These are phyloP conservation scores for Polietes domitor DNA, from an alignment of 2,888 invertebrate genomes.

Conservation along the genomic window DNA sequence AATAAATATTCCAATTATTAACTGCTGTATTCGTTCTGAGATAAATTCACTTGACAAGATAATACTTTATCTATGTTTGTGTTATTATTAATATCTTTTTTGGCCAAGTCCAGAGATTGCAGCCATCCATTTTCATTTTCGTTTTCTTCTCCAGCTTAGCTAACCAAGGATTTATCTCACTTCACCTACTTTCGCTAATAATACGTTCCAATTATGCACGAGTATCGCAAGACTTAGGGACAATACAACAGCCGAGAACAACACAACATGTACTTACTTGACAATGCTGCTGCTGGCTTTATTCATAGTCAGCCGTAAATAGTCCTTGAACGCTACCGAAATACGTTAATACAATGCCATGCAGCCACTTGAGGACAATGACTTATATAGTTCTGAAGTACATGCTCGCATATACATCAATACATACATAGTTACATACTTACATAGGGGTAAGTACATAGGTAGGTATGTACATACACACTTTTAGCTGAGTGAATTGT, in stretches of 20 bases:
- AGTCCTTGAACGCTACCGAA: slow-evolving; percentile 36
- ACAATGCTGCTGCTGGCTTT: not conserved
- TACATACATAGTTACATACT: not conserved
- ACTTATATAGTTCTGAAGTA: slow-evolving; percentile 9
- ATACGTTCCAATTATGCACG: not conserved
- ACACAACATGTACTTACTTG: slow-evolving; percentile 3
- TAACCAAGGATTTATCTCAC: slow-evolving; percentile 4
- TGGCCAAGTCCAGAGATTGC: not conserved
- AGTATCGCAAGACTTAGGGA: not conserved
- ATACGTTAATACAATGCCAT: slow-evolving; percentile 13
- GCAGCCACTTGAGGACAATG: slow-evolving; percentile 18
- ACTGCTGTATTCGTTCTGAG: no score
- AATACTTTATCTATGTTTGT: not conserved
- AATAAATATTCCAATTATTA: no score
- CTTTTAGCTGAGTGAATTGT: not conserved
- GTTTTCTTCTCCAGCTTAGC: no score
- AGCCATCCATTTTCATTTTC: slow-evolving; percentile 8
- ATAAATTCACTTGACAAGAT: not conserved
- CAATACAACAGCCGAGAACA: not conserved
- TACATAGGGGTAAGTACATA: not conserved
- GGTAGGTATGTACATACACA: not conserved
- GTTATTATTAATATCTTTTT: not conserved
- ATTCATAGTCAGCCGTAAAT: not conserved
- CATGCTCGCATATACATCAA: not conserved
- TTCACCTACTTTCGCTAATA: slow-evolving; percentile 16